These are phyloP conservation scores for Lathamus discolor DNA, from an alignment of 2,113 vertebrate genomes.

Conservation along the genomic window DNA sequence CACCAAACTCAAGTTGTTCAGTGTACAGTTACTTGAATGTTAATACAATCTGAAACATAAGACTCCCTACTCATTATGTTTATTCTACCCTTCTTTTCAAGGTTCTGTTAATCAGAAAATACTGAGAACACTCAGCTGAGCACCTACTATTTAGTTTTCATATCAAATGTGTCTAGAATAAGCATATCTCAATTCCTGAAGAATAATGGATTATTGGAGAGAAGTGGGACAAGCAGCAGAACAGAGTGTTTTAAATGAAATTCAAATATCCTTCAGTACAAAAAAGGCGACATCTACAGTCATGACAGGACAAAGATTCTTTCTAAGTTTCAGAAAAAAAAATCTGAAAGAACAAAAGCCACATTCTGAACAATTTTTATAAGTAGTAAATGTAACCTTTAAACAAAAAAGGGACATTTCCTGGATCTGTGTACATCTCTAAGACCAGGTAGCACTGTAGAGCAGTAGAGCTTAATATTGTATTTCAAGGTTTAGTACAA, in stretches of 20 bases:
- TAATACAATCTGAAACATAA: too few relatives aligned
- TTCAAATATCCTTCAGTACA: background rate
- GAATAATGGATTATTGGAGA: background rate
- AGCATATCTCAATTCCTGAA: background rate
- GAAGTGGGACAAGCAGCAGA: background rate
- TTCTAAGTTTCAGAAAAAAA: background rate
- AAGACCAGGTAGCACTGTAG: fast-evolving
- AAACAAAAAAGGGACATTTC: background rate
- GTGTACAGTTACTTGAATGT: too few relatives aligned
- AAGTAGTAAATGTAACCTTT: background rate
- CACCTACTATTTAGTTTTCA: background rate
- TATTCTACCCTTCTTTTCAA: background rate
- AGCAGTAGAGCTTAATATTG: background rate
- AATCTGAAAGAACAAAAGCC: background rate
- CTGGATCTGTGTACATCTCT: background rate
- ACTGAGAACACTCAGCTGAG: background rate
- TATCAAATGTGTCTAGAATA: background rate
- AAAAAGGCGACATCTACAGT: background rate
- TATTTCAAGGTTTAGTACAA: background rate
- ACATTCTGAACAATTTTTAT: background rate
- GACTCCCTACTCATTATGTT: too few relatives aligned
- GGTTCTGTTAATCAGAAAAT: background rate
- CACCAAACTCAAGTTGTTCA: too few relatives aligned
- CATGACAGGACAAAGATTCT: background rate
- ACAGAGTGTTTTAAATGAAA: background rate